Evolutionary conservation across 23 tunicate species (phyloP), one percentile per base, ranked within the genome.

Genomic region (Diplosoma virens): DNA sequence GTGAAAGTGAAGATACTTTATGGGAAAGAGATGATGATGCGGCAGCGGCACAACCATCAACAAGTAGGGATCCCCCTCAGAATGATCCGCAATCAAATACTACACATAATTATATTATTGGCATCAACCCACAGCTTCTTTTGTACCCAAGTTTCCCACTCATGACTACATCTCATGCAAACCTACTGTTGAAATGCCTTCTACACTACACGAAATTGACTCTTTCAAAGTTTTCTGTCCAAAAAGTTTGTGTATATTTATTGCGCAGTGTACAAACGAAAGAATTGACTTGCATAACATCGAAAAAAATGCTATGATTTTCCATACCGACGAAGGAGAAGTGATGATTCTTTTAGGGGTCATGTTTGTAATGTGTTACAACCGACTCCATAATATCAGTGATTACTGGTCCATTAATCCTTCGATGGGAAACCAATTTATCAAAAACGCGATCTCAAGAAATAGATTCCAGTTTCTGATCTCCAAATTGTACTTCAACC

Each of bases 1-100:
- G 35, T 61, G 69, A 61, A 61, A 61, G 69, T 61, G 69, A 61
- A 26, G 35, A 61, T 61, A 61, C 69, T 61, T 61, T 29, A 22
- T 29, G 17, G 35, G 34, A 29, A 61, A 61, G 35, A 7, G 69
- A 61, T 61, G 35, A 61, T 61, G 69, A 61, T 29, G 35, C 18
- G 35, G 69, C 35, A 26, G 69, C n/a, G 6, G 69, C 35, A 61
- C 69, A 61, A 29, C 69, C 34, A 29, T 61, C 69, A 61, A 29
- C 69, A 61, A 26, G 69, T 29, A 29, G 34, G 6, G 35, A 61
- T 61, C 35, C 35, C 69, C 35, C 69, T 61, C 69, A 29, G 35
- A 61, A 61, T 29, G 35, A 61, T 61, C 35, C 69, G 69, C 35
- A 29, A 61, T 29, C 6, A 26, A 61, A 28, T 61, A 35, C 69